Evolutionary conservation across 2,888 invertebrate species (phyloP).

Genomic region (Parnassius mnemosyne): DNA sequence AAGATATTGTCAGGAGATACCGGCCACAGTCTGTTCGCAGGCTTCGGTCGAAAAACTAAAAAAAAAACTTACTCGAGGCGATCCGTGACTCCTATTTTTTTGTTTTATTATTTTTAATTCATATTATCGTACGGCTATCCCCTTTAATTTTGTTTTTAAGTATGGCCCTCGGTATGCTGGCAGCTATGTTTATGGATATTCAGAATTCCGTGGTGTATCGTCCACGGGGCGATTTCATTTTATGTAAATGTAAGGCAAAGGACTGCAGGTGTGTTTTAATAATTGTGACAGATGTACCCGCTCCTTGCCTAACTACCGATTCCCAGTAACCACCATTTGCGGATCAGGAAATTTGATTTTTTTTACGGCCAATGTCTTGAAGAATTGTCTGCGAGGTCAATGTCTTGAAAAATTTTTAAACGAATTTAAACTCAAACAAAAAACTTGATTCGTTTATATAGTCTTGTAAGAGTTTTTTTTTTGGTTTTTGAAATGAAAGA

Average conservation of each 20-base stretch:
- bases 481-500: too few relatives aligned
- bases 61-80: conserved; percentile 76
- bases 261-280: conserved; percentile 50
- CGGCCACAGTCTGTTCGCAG: conserved; percentile 69
- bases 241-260: conserved; percentile 65
- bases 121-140: conserved; percentile 80
- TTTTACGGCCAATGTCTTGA: conserved; percentile 23
- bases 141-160: conserved; percentile 81
- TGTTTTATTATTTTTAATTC: conserved; percentile 80
- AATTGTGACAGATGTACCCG: conserved; percentile 68
- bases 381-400: conserved; percentile 16
- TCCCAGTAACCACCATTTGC: conserved; percentile 29
- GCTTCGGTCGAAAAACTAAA: conserved; percentile 66
- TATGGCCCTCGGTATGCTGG: conserved; percentile 77
- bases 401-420: conserved; percentile 18
- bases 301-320: conserved; percentile 28
- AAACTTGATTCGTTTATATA: too few relatives aligned
- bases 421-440: conserved; percentile 1
- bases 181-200: conserved; percentile 79
- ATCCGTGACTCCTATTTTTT: conserved; percentile 80
- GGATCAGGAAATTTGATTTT: conserved; percentile 24
- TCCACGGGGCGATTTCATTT: conserved; percentile 67
- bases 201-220: conserved; percentile 73
- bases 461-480: too few relatives aligned
- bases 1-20: conserved; percentile 80